Evolutionary conservation across 2,113 vertebrate species (phyloP).

Genomic region (Psophia crepitans): DNA sequence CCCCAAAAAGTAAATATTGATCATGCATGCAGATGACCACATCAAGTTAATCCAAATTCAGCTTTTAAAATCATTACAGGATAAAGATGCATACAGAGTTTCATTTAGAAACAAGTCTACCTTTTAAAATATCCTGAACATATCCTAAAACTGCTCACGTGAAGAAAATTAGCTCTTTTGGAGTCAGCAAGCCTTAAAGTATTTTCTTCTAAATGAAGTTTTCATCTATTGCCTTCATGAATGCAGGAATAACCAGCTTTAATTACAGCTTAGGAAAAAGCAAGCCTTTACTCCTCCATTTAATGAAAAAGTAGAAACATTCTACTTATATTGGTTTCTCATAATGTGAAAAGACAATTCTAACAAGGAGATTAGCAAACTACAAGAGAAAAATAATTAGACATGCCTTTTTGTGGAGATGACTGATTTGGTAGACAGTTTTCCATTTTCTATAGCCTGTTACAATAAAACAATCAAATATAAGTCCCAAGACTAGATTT

Average conservation of each 20-base stretch:
- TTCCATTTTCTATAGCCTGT: background rate
- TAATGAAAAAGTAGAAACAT: constrained; percentile 6
- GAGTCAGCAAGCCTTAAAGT: background rate
- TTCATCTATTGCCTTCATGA: background rate
- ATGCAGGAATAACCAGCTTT: background rate
- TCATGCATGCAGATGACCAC: background rate
- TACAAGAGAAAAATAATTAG: background rate
- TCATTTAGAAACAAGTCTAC: background rate
- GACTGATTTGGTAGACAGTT: background rate
- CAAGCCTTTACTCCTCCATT: background rate
- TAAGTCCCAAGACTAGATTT: background rate
- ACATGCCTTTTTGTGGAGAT: background rate
- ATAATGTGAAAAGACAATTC: background rate
- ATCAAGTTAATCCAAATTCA: background rate
- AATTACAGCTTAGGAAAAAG: background rate
- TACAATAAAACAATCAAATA: background rate
- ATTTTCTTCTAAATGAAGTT: background rate
- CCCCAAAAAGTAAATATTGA: background rate
- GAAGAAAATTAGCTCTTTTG: background rate
- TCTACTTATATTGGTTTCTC: background rate
- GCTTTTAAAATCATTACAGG: background rate
- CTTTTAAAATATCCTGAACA: background rate
- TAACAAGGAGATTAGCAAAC: background rate
- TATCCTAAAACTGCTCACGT: background rate
- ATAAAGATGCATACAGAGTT: background rate